Conservation (phyloP, 2,888 invertebrate species). For the Pterostichus madidus region DNA sequence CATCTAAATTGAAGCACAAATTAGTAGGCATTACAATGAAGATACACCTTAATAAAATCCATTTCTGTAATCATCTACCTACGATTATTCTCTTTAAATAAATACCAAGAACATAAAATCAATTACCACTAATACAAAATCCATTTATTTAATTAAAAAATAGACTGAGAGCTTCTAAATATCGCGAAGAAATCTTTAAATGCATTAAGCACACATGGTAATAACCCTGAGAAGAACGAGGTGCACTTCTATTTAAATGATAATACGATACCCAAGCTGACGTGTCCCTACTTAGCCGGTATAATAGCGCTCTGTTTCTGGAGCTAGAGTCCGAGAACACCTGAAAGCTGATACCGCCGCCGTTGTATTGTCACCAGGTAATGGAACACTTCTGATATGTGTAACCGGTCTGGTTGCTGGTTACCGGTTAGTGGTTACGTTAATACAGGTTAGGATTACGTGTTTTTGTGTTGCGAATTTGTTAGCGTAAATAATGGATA, state of each 20-base stretch:
- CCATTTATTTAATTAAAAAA: constrained; percentile 60
- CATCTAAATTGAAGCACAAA: constrained; percentile 42
- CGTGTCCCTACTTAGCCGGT: constrained; percentile 38
- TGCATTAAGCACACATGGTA: constrained; percentile 32
- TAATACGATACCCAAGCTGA: constrained; percentile 29
- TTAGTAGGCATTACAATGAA: constrained; percentile 40
- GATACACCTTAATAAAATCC: constrained; percentile 32
- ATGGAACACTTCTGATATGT: constrained; percentile 44
- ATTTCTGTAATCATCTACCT: constrained; percentile 26
- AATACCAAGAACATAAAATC: constrained; percentile 49
- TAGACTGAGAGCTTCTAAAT: constrained; percentile 1
- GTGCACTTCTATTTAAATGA: constrained; percentile 53
- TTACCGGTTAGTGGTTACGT: not conserved
- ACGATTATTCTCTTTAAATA: constrained; percentile 23
- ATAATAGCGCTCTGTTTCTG: constrained; percentile 6
- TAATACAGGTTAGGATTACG: constrained; percentile 19
- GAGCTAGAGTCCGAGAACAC: constrained; percentile 25
- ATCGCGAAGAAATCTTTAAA: constrained; percentile 38
- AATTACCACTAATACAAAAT: constrained; percentile 43
- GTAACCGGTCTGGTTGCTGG: constrained; percentile 10
- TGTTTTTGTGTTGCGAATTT: constrained; percentile 24
- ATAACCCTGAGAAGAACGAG: constrained; percentile 34
- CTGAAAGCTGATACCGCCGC: constrained; percentile 48
- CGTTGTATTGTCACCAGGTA: constrained; percentile 52
- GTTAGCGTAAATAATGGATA: constrained; percentile 14